Percentiles rank a stretch among this genome's conserved stretches.
Conservation (phyloP, 2,113 vertebrate species). For the Piprites chloris region DNA sequence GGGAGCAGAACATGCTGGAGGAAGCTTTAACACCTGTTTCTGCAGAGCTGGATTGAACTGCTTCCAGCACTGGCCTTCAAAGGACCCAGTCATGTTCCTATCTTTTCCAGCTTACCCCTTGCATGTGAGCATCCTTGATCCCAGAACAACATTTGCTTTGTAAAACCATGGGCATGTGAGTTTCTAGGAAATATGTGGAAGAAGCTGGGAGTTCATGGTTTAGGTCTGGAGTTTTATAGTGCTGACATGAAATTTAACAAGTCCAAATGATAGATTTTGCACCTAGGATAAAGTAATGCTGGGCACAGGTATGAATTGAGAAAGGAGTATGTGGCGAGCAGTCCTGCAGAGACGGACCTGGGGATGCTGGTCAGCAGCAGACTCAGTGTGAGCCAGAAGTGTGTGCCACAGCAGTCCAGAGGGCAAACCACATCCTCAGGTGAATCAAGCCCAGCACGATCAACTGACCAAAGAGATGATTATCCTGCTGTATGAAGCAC, state of each 20-base stretch:
- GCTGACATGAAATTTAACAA: not conserved
- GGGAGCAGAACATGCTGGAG: not conserved
- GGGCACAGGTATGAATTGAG: fast-evolving
- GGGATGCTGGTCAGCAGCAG: not conserved
- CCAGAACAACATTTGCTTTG: fast-evolving
- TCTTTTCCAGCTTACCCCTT: not conserved
- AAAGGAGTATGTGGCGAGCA: not conserved
- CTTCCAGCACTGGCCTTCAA: not conserved
- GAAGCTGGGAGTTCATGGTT: not conserved
- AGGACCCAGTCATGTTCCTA: not conserved
- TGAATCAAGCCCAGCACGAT: not conserved
- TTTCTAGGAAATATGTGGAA: not conserved
- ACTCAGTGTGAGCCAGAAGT: not conserved
- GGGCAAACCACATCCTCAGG: fast-evolving
- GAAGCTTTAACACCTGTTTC: not conserved
- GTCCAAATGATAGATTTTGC: not conserved
- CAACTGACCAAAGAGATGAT: not conserved
- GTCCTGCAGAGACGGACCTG: not conserved
- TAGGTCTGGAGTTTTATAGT: not conserved
- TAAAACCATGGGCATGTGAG: fast-evolving
- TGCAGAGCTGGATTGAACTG: not conserved
- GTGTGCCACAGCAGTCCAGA: not conserved
- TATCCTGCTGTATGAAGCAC: fast-evolving
- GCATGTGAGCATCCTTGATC: fast-evolving
- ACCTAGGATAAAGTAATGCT: fast-evolving